phyloP scores from a whole-genome alignment of 1,140 invertebrate species.

The Ooceraea biroi region DNA sequence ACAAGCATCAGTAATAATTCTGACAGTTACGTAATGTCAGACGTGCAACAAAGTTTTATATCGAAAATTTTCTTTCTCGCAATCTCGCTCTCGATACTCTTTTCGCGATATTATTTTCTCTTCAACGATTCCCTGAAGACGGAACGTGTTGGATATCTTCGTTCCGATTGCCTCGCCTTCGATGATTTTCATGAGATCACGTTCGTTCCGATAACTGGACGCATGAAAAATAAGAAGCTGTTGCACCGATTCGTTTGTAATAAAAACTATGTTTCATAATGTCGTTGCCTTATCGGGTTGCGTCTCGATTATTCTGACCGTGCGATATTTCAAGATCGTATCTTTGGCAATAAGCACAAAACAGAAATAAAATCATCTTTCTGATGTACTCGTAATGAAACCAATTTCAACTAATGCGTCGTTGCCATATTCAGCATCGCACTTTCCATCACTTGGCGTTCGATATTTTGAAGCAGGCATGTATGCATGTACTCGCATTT shows the following conservation, averaged over 20 bases:
- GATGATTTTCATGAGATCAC: slow-evolving; percentile 25
- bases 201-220: slow-evolving; percentile 6
- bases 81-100: neutral
- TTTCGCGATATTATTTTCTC: neutral
- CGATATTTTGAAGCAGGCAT: slow-evolving; percentile 10
- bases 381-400: slow-evolving; percentile 18
- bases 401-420: slow-evolving; percentile 38
- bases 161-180: neutral
- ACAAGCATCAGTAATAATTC: neutral
- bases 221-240: neutral
- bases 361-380: slow-evolving; percentile 22
- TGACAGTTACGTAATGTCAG: neutral
- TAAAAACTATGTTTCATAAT: slow-evolving; percentile 29
- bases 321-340: slow-evolving; percentile 42
- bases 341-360: slow-evolving; percentile 25
- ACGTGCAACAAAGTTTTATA: neutral
- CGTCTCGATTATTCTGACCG: slow-evolving; percentile 27
- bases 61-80: slow-evolving; percentile 1
- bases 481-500: neutral
- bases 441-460: slow-evolving; percentile 9
- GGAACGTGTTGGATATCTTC: neutral
- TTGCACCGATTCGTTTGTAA: neutral
- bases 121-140: neutral
- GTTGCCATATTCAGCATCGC: slow-evolving; percentile 24
- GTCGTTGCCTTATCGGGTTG: neutral